These are phyloP conservation scores for Octonoba sinensis DNA, from an alignment of 2,888 invertebrate genomes.

Conservation along the genomic window DNA sequence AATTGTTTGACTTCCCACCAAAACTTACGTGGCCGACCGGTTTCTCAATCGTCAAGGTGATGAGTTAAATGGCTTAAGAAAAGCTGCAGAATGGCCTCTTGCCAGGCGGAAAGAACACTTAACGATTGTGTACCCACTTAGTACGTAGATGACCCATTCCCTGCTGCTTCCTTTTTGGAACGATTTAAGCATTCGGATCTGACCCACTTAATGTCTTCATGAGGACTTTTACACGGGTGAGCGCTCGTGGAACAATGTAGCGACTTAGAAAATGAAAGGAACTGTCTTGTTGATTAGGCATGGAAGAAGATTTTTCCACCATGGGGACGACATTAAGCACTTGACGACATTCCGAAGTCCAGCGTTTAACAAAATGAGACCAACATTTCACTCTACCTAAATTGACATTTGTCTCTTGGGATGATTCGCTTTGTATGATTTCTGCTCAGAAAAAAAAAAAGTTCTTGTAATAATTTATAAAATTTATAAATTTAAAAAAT, in stretches of 20 bases:
- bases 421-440: no score
- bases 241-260: background rate
- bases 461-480: no score
- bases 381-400: no score
- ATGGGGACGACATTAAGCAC: no score
- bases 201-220: constrained; percentile 2
- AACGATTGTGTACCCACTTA: background rate
- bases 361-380: no score
- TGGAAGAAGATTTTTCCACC: no score
- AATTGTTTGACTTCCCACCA: constrained; percentile 2
- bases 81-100: constrained; percentile 18
- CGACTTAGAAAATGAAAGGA: background rate
- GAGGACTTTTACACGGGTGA: no score
- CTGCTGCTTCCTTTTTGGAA: background rate
- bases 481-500: no score
- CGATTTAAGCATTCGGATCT: background rate
- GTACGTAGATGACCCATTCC: constrained; percentile 12
- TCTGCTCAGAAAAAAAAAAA: no score
- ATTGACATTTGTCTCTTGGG: no score
- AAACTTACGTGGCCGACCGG: constrained; percentile 1
- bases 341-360: no score
- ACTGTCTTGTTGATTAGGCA: background rate
- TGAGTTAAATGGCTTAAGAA: constrained; percentile 46
- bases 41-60: constrained; percentile 47
- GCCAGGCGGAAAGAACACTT: constrained; percentile 10